Evolutionary conservation across 2,113 vertebrate genomes (phyloP), one percentile per base, ranked within the genome.

Genomic region (Scartelaos histophorus): DNA sequence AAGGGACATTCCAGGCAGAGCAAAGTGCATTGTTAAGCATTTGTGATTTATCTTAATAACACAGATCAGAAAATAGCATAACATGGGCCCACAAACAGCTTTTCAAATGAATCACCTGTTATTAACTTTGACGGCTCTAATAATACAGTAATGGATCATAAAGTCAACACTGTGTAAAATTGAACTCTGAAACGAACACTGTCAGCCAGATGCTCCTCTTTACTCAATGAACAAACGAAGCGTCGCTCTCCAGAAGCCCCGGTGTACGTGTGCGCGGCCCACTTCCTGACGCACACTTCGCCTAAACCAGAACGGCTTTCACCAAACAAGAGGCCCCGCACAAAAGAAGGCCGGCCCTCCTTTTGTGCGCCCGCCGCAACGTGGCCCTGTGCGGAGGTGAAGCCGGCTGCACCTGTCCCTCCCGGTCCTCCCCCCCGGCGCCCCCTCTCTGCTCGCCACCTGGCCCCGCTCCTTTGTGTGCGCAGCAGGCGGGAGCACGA

Each of bases 381-480:
- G 74, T 82, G 83, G 82, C 80, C 79, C 86, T 47, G 75, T 80
- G 72, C 78, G 86, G 89, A 93, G 90, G 90, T 93, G 89, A 90
- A 86, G 85, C 78, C 77, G 86, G 87, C 87, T 92, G 91, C 92
- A 92, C 91, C 91, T 92, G 92, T 91, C 88, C 81, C 80, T 84
- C 76, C 86, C 88, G 89, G 89, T 91, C 87, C 86, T 80, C 87
- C 90, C 25, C 29, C 29, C 29, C 29, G 22, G 80, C 85, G 88
- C 24, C 38, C 38, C 38, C 38, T 22, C 51, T 54, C 51, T 90
- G 91, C 88, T 87, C 84, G 85, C 91, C 92, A 93, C 92, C 92
- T 92, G 92, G 91, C 89, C 87, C 88, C 38, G 87, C 82, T 78
- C 90, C 81, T 91, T 93, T 92, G 91, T 92, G 89, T 86, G 84